Evolutionary conservation across 2,113 vertebrate species (phyloP).

Genomic region (Speoplatyrhinus poulsoni): DNA sequence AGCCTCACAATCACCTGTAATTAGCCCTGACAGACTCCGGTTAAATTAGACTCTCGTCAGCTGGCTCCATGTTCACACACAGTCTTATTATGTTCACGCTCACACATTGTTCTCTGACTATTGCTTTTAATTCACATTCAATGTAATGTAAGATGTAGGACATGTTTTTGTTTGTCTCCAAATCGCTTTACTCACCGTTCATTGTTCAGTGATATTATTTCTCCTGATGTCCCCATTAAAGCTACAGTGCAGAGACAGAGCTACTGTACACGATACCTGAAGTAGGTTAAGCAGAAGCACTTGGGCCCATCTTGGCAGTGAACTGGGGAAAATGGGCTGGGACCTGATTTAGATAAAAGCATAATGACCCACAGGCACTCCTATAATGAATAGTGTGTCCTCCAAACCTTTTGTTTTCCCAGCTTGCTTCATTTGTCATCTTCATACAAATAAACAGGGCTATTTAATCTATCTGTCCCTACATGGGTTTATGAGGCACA

Average conservation of each 20-base stretch:
- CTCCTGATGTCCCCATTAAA: constrained; percentile 29
- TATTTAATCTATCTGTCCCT: constrained; percentile 71
- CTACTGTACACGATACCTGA: constrained; percentile 34
- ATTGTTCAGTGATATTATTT: neutral
- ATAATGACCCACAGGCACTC: constrained; percentile 69
- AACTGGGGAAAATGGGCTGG: constrained; percentile 57
- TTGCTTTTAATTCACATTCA: constrained; percentile 19
- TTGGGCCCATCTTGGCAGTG: constrained; percentile 47
- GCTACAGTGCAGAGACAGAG: constrained; percentile 11
- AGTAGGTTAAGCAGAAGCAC: constrained; percentile 62
- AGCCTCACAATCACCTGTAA: constrained; percentile 78
- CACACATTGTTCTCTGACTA: constrained; percentile 10
- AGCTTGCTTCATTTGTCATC: constrained; percentile 72
- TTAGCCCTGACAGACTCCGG: constrained; percentile 76
- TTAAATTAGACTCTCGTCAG: constrained; percentile 68
- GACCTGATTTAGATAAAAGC: constrained; percentile 73
- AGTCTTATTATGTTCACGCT: constrained; percentile 15
- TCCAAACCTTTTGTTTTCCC: constrained; percentile 58
- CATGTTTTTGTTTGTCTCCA: neutral
- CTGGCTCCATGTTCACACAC: constrained; percentile 31
- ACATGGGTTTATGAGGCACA: constrained; percentile 39
- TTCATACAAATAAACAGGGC: constrained; percentile 77
- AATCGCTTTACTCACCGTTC: constrained; percentile 13
- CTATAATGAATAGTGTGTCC: constrained; percentile 71
- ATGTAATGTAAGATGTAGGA: constrained; percentile 8